Evolutionary conservation across 1,140 invertebrate species (phyloP).

Genomic region (Drosophila asahinai): DNA sequence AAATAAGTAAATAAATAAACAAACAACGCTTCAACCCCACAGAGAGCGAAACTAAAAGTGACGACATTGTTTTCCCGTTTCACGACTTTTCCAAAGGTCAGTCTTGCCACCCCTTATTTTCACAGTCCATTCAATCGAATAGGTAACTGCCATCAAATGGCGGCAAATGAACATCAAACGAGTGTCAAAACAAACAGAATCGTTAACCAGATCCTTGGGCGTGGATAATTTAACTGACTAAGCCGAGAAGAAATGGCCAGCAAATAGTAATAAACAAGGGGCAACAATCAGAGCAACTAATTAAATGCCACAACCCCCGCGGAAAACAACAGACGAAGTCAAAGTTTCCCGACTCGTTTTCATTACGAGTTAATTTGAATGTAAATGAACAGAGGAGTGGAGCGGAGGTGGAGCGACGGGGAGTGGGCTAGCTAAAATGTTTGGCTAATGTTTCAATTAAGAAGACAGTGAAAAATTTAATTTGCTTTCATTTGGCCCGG

Average conservation of each 20-base stretch:
- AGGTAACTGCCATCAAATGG: conserved; percentile 33
- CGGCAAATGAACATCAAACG: conserved; percentile 51
- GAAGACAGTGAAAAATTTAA: conserved; percentile 83
- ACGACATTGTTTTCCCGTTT: conserved; percentile 24
- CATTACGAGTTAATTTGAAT: conserved; percentile 85
- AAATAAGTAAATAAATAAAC: background rate
- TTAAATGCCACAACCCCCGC: conserved; percentile 77
- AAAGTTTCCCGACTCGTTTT: conserved; percentile 77
- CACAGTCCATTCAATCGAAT: conserved; percentile 30
- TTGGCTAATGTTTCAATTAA: conserved; percentile 85
- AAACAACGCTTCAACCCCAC: background rate
- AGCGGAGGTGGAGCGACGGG: background rate
- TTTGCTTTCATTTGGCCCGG: conserved; percentile 77
- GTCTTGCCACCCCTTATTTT: conserved; percentile 9
- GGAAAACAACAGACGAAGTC: conserved; percentile 41
- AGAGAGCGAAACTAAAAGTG: background rate
- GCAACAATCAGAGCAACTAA: conserved; percentile 76
- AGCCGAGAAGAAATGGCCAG: conserved; percentile 64
- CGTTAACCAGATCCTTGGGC: conserved; percentile 44
- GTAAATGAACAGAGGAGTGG: conserved; percentile 74
- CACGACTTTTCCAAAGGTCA: conserved; percentile 10
- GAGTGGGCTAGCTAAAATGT: conserved; percentile 66
- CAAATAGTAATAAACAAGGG: conserved; percentile 54
- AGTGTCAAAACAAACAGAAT: conserved; percentile 65
- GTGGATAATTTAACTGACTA: conserved; percentile 60